A percentile compares a stretch with the other conserved stretches of the same genome.
phyloP scores from a whole-genome alignment of 1,140 invertebrate species.

The Drosophila lini region DNA sequence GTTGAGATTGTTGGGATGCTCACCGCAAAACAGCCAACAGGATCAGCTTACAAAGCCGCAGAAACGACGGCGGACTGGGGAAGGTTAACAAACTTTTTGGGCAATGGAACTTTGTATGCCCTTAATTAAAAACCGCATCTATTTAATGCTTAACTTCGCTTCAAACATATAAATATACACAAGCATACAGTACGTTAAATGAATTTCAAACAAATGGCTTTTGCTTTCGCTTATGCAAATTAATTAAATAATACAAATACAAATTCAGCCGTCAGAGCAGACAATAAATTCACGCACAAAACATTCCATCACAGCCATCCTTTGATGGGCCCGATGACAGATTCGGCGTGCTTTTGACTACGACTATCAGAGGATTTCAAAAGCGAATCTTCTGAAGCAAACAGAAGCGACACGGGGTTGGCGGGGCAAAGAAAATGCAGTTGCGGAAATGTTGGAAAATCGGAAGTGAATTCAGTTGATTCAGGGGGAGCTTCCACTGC shows the following conservation, averaged over 20 bases:
- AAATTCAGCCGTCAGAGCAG: neutral
- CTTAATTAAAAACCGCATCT: slow-evolving; percentile 53
- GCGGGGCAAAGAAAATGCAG: slow-evolving; percentile 6
- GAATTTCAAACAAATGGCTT: slow-evolving; percentile 28
- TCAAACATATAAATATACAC: slow-evolving; percentile 6
- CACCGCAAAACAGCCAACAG: slow-evolving; percentile 40
- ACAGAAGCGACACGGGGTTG: slow-evolving; percentile 13
- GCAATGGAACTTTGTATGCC: slow-evolving; percentile 36
- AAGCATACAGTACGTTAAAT: slow-evolving; percentile 1
- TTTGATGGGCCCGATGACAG: slow-evolving; percentile 10
- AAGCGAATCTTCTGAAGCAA: slow-evolving; percentile 14
- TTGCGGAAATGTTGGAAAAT: slow-evolving; percentile 59
- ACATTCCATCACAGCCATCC: slow-evolving; percentile 1
- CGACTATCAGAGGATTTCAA: slow-evolving; percentile 8
- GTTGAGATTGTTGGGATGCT: slow-evolving; percentile 27
- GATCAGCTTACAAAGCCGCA: slow-evolving; percentile 52
- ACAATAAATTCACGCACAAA: slow-evolving; percentile 1
- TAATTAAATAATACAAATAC: slow-evolving; percentile 21
- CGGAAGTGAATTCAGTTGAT: slow-evolving; percentile 55
- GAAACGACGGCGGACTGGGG: neutral
- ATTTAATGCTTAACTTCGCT: slow-evolving; percentile 37
- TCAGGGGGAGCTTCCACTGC: neutral
- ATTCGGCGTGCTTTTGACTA: slow-evolving; percentile 12
- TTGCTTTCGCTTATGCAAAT: slow-evolving; percentile 20
- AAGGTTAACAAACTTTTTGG: slow-evolving; percentile 9